Evolutionary conservation across 2,888 invertebrate species (phyloP).

Genomic region (Mythimna ferrago): DNA sequence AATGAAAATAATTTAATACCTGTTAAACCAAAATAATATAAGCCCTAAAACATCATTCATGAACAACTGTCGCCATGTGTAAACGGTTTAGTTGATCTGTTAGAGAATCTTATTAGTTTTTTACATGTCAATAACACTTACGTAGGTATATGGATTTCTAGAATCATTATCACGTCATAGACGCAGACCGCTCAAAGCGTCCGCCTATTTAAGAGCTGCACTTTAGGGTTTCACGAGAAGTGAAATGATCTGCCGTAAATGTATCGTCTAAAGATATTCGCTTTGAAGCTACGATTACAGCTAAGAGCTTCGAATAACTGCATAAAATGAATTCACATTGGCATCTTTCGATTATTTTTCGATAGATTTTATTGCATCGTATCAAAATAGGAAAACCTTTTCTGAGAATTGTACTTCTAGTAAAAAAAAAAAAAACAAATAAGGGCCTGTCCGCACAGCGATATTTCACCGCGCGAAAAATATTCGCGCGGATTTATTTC

Average conservation of each 20-base stretch:
- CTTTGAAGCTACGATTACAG: slow-evolving; percentile 77
- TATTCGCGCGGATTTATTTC: too few relatives aligned
- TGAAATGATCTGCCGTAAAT: slow-evolving; percentile 84
- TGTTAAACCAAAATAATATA: not conserved
- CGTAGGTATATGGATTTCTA: slow-evolving; percentile 8
- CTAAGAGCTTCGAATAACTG: slow-evolving; percentile 75
- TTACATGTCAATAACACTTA: not conserved
- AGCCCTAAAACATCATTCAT: too few relatives aligned
- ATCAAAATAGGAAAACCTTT: slow-evolving; percentile 52
- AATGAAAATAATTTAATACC: not conserved
- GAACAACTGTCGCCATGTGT: not conserved
- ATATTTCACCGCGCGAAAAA: too few relatives aligned
- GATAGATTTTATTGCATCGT: slow-evolving; percentile 57
- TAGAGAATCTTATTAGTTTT: not conserved
- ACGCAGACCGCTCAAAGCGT: slow-evolving; percentile 33
- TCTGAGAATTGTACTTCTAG: slow-evolving; percentile 20
- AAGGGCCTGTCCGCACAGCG: not conserved
- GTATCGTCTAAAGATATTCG: slow-evolving; percentile 81
- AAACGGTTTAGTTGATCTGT: not conserved
- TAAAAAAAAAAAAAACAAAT: not conserved
- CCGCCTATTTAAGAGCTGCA: slow-evolving; percentile 70
- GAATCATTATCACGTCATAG: slow-evolving; percentile 20
- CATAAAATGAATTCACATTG: slow-evolving; percentile 74
- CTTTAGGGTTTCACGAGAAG: slow-evolving; percentile 76
- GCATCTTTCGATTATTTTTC: slow-evolving; percentile 69